Evolutionary conservation across 1,140 invertebrate species (phyloP), one percentile per base, ranked within the genome.

Genomic region (Latrodectus geometricus): DNA sequence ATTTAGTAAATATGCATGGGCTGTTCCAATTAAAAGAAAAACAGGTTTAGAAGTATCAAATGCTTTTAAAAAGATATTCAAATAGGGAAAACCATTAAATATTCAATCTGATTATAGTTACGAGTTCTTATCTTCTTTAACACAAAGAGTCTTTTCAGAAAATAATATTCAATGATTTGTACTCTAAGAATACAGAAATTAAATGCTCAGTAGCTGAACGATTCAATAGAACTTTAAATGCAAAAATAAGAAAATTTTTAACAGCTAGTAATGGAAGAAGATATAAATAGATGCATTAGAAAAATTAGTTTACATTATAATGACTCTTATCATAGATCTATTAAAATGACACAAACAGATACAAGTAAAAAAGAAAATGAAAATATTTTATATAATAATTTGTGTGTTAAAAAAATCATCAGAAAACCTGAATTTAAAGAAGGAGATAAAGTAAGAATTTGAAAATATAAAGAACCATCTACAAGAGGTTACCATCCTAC

Each of bases 191-290:
- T 66, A 15, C 68, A 35, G 90, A 90, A 61, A 90, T 88, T 5
- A 91, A 90, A 89, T 88, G 88, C 3, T 69, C 87, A 15, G 74
- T 91, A 12, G 86, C 89, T 23, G 90, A 91, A 85, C 79, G 90
- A 68, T 90, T 90, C 61, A 90, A 91, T 82, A 70, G 89, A 76
- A 90, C 88, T 11, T 20, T 91, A 0, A 90, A 86, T 4, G 80
- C 77, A 9, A 89, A 88, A 88, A 89, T 91, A 61, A 89, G 82
- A 65, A 88, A 88, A 80, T 89, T 89, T 56, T 88, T 91, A 54
- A 89, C 90, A 14, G 81, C 86, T 75, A 88, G 88, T 49, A 88
- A 89, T 12, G 89, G 88, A 0, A 69, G 87, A 61, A 76, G 50
- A 14, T 68, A 68, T 14, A n/a, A n/a, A 79, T 79, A 11, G 87